Evolutionary conservation across 64 coral and sea anemone genomes (phyloP).

Genomic region (Pocillopora verrucosa): DNA sequence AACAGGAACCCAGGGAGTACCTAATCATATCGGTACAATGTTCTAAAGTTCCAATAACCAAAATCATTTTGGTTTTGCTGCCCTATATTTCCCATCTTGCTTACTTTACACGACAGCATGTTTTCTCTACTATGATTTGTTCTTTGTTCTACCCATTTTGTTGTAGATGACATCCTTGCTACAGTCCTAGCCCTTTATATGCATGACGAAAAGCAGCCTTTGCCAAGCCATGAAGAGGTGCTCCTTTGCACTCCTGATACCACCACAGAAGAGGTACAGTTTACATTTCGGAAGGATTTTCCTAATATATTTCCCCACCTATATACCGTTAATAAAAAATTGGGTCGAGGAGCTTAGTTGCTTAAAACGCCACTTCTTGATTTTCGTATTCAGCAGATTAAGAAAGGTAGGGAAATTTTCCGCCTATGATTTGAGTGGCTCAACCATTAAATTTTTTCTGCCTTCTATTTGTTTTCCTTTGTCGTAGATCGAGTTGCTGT

Average conservation of each 20-base stretch:
- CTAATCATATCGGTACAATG: not conserved
- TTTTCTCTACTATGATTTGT: no score
- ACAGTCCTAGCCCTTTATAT: slow-evolving; percentile 76
- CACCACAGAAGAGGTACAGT: slow-evolving; percentile 69
- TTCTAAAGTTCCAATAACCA: not conserved
- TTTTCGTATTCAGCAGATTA: no score
- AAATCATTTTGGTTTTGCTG: no score
- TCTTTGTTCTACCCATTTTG: not conserved
- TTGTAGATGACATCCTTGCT: slow-evolving; percentile 64
- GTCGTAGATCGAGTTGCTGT: slow-evolving; percentile 74
- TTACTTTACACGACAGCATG: no score
- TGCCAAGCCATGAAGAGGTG: slow-evolving; percentile 74
- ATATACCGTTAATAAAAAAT: no score
- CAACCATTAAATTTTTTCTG: no score
- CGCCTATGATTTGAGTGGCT: no score
- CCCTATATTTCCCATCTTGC: no score
- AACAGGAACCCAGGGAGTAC: not conserved
- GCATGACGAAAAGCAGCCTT: slow-evolving; percentile 50
- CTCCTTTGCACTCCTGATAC: slow-evolving; percentile 71
- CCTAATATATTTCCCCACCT: no score
- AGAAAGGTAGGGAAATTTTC: no score
- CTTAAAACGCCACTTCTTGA: no score
- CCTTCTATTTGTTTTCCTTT: not conserved
- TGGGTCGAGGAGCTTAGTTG: no score
- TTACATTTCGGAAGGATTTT: not conserved